Conservation (phyloP, 2,888 invertebrate species). For the Noctua comes region DNA sequence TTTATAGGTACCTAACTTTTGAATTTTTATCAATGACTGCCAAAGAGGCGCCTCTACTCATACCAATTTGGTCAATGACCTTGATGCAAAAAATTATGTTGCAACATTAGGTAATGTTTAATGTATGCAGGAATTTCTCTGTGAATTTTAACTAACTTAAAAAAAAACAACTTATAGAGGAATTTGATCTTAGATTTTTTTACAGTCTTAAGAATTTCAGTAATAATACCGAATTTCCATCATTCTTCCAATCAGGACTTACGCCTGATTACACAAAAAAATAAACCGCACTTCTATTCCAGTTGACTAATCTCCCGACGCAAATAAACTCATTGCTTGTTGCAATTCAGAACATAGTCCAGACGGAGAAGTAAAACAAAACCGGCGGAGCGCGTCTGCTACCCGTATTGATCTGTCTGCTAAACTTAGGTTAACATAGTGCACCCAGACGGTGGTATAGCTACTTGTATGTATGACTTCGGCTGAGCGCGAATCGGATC, state of each 20-base stretch:
- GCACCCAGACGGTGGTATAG: conserved; percentile 59
- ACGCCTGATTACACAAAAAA: conserved; percentile 33
- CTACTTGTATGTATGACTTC: conserved; percentile 32
- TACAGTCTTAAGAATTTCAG: not conserved
- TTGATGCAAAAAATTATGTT: not conserved
- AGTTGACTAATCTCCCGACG: conserved; percentile 48
- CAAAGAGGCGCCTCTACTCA: conserved; percentile 2
- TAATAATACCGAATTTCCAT: not conserved
- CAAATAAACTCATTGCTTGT: conserved; percentile 62
- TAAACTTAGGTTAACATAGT: conserved; percentile 59
- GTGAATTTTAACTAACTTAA: no score
- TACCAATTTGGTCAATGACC: conserved; percentile 30
- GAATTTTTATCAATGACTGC: not conserved
- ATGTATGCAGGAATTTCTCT: conserved; percentile 23
- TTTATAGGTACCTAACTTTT: conserved; percentile 2
- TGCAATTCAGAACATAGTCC: conserved; percentile 58
- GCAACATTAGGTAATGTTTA: conserved; percentile 4
- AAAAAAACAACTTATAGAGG: not conserved
- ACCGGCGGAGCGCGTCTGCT: conserved; percentile 62
- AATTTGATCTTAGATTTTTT: not conserved
- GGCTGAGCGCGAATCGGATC: conserved; percentile 36
- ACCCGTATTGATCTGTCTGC: conserved; percentile 67
- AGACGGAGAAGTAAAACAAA: conserved; percentile 67
- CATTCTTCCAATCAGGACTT: not conserved
- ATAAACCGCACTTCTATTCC: conserved; percentile 29